Base-by-base conservation (phyloP, 64 coral and sea anemone genomes). In the Astreopora myriophthalma region DNA sequence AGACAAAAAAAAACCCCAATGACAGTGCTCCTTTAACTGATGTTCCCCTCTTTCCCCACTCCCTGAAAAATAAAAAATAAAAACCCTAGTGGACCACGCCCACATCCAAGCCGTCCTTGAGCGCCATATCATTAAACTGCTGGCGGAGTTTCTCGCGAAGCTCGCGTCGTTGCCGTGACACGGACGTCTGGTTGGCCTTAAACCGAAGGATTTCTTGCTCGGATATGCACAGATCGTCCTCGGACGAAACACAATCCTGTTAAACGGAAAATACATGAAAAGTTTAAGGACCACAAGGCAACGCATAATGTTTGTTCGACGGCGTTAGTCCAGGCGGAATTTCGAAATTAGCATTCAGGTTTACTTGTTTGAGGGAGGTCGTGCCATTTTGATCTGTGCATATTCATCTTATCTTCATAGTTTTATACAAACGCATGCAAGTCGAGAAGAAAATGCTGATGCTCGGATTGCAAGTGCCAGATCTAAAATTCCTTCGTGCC, bases 161-260 rank as follows among this genome's bases (percentile, higher is more conserved):
- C 30, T 96, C 81, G 69, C 76, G 95, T 66, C 95, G 88, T 42
- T 96, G 95, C 55, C 90, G 66, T 24, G 91, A 90, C 8, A 96
- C 95, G 2, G 85, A 86, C 58, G 93, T 80, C 19, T 96, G 91
- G 48, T 93, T 96, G 2, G 91, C 95, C 85, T 90, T 96, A 28
- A 96, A 96, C 20, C 85, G 91, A 19, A 94, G 73, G 72, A 90
- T 87, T 33, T 96, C 95, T 38, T 96, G 91, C 60, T 96, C 95
- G 69, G 95, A 96, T 67, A 93, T 94, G 10, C 73, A 92, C 3
- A 71, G 76, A 62, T 96, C 95, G 39, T 94, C 95, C 34, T 96
- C 95, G 13, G 95, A 96, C 17, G 86, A 96, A 46, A 82, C 70
- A 60, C 87, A 94, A 14, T 91, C 91, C 95, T 96, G 62, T 51